These are phyloP conservation scores for Phanerotoma sp. DNA, from an alignment of 2,888 invertebrate species.

Conservation along the genomic window DNA sequence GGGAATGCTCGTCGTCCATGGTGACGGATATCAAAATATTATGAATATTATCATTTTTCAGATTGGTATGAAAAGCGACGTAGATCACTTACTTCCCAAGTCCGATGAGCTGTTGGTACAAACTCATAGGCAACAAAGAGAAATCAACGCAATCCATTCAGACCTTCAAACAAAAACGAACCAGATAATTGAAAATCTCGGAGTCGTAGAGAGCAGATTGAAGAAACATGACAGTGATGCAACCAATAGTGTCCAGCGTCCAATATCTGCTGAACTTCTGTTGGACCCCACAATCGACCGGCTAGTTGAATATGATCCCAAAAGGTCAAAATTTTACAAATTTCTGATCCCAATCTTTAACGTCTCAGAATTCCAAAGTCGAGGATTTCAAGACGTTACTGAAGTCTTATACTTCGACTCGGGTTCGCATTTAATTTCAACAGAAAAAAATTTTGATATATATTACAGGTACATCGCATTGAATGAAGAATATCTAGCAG, in stretches of 20 bases:
- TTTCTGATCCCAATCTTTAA: not conserved
- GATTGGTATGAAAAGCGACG: conserved; percentile 82
- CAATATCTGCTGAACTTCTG: conserved; percentile 72
- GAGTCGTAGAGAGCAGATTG: conserved; percentile 79
- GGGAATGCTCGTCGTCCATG: too few species aligned
- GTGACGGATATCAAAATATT: too few species aligned
- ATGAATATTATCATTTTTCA: conserved; percentile 19
- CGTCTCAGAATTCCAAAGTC: too few species aligned
- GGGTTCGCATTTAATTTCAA: too few species aligned
- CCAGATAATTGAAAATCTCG: conserved; percentile 83
- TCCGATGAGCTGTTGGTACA: conserved; percentile 83
- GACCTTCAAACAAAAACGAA: conserved; percentile 81
- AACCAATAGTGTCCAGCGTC: conserved; percentile 74
- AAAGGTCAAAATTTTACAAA: conserved; percentile 59
- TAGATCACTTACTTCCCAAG: conserved; percentile 82
- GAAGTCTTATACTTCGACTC: too few species aligned
- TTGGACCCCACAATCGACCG: conserved; percentile 78
- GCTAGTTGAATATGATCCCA: conserved; percentile 76
- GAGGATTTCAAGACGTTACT: too few species aligned
- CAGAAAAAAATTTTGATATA: too few species aligned
- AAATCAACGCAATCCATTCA: conserved; percentile 82
- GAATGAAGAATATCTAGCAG: conserved; percentile 45
- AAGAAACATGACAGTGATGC: conserved; percentile 86
- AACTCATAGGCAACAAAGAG: conserved; percentile 82
- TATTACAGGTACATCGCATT: conserved; percentile 43